Evolutionary conservation across 1,140 invertebrate species (phyloP).

Genomic region (Scaptodrosophila lebanonensis): DNA sequence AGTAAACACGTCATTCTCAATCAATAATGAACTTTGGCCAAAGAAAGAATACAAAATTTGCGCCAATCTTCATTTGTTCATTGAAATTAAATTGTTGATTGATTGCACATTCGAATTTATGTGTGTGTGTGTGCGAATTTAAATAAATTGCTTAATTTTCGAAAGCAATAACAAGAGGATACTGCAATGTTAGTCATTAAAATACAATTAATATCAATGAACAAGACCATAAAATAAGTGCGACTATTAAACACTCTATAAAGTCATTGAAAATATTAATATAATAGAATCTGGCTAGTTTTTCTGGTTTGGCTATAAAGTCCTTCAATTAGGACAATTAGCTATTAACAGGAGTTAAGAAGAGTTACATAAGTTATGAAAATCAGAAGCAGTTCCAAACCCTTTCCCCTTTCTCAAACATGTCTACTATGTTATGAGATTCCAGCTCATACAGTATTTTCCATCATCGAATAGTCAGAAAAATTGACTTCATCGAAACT

Average conservation of each 20-base stretch:
- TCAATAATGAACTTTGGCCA: conserved; percentile 32
- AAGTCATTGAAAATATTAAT: neutral
- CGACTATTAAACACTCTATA: conserved; percentile 1
- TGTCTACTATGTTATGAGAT: too few relatives aligned
- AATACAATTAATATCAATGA: conserved; percentile 42
- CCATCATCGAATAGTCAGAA: too few relatives aligned
- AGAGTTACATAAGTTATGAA: too few relatives aligned
- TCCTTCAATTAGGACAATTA: too few relatives aligned
- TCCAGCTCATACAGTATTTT: too few relatives aligned
- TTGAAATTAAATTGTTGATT: conserved; percentile 46
- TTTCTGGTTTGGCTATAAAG: too few relatives aligned
- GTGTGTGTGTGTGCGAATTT: conserved; percentile 13
- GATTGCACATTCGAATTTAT: conserved; percentile 39
- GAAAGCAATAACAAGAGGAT: conserved; percentile 36
- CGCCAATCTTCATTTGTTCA: neutral
- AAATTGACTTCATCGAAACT: too few relatives aligned
- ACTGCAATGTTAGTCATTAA: too few relatives aligned
- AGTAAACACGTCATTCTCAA: conserved; percentile 39
- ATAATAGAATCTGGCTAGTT: neutral
- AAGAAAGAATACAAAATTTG: conserved; percentile 6
- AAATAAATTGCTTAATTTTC: conserved; percentile 6
- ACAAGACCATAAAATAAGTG: conserved; percentile 41
- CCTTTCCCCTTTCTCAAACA: too few relatives aligned
- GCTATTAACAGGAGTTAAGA: too few relatives aligned
- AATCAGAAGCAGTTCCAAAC: too few relatives aligned